Evolutionary conservation across 1,140 invertebrate species (phyloP), one percentile per base, ranked within the genome.

Genomic region (Mycetomoellerius zeteki): DNA sequence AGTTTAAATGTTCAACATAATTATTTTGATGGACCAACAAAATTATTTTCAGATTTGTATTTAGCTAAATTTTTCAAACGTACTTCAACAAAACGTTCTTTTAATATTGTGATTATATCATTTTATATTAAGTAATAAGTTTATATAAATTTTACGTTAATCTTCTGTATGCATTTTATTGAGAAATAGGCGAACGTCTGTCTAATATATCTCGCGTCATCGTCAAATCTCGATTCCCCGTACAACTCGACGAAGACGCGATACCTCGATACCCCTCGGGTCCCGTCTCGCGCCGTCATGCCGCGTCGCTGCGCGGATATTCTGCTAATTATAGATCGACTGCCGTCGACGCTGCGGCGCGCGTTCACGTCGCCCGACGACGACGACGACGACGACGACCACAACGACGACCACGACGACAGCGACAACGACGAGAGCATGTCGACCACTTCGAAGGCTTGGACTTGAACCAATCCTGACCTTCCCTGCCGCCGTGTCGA

Each of bases 381-480:
- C 19, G 16, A n/a, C 62, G 16, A 10, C 19, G 8, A 5, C 8
- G 30, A 10, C 62, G 27, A 0, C 62, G 6, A 33, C 30, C 16
- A 4, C 62, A 30, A 33, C 14, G 6, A 2, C 12, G 14, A 7
- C 60, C 0, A 7, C 24, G 4, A 30, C 24, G 27, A 19, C 27
- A 5, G 12, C 30, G 19, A 16, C 64, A 21, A 27, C 24, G 85
- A 87, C 78, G 85, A 80, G 76, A 69, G 47, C 85, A 67, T 78
- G 88, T 72, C 89, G 88, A 90, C 90, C 88, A 92, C 89, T 93
- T 81, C 90, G 92, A 75, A 75, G 80, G 80, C 90, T 94, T 94
- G 94, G 94, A 94, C 94, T 94, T 94, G 94, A 94, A 94, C 93
- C 94, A 94, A 94, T 94, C 94, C 93, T 94, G 94, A 94, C 94